Percentiles rank a stretch among this genome's conserved stretches.
Conservation (phyloP, 2,797 vertebrate genomes). For the Esox lucius region DNA sequence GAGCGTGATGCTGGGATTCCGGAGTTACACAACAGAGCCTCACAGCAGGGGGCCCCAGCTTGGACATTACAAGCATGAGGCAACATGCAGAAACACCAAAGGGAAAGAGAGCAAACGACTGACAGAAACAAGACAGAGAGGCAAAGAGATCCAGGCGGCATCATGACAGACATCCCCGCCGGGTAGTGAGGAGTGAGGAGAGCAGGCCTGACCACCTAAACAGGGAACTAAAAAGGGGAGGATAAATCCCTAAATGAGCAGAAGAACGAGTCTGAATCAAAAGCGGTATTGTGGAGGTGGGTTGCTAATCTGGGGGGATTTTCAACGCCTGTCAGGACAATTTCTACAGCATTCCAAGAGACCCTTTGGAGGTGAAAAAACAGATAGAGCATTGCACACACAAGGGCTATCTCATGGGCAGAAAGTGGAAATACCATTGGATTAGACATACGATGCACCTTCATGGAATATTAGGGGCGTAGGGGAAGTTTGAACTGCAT, state of each 20-base stretch:
- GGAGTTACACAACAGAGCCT: not conserved
- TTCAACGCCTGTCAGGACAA: constrained; percentile 34
- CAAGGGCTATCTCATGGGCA: not conserved
- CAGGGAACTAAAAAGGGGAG: not conserved
- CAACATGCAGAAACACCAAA: not conserved
- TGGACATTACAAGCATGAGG: not conserved
- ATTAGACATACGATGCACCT: not conserved
- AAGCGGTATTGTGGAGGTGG: not conserved
- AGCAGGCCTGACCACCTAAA: not conserved
- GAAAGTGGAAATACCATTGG: not conserved
- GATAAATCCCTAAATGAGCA: constrained; percentile 2
- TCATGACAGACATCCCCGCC: not conserved
- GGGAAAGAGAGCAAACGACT: not conserved
- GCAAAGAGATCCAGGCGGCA: not conserved
- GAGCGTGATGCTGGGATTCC: not conserved
- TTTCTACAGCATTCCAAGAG: constrained; percentile 20
- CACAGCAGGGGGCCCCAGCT: not conserved
- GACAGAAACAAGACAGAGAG: not conserved
- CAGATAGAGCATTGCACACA: not conserved
- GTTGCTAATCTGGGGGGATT: constrained; percentile 35
- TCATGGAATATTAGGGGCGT: not conserved
- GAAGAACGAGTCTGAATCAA: constrained; percentile 13
- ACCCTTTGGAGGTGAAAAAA: constrained; percentile 5
- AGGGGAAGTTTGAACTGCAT: not conserved
- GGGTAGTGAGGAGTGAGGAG: not conserved